phyloP scores from a whole-genome alignment of 2,113 vertebrate species.

The Callionymus lyra region DNA sequence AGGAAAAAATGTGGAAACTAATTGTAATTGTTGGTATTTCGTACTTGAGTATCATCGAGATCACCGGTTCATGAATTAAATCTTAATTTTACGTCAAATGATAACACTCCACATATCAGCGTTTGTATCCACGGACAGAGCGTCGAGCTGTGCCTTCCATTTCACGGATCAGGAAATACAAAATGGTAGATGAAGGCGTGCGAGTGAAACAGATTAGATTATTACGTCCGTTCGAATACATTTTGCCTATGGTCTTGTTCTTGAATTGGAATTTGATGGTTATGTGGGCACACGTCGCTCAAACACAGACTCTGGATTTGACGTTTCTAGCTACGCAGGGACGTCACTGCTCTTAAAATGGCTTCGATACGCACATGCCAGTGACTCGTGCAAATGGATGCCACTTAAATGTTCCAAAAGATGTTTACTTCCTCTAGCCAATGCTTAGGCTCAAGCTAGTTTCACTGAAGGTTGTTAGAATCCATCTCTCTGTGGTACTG shows the following conservation, averaged over 20 bases:
- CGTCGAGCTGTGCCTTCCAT: background rate
- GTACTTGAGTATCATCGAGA: no score
- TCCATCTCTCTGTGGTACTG: no score
- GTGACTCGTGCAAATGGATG: slow-evolving; percentile 55
- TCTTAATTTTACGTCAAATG: background rate
- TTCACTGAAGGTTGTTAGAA: no score
- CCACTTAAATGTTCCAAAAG: slow-evolving; percentile 22
- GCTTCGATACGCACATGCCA: slow-evolving; percentile 40
- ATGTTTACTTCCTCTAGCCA: slow-evolving; percentile 30
- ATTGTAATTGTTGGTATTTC: no score
- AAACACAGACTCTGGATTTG: slow-evolving; percentile 11
- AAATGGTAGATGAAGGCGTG: background rate
- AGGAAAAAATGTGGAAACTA: no score
- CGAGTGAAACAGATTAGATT: slow-evolving; percentile 3
- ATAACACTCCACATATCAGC: background rate
- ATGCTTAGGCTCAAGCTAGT: no score
- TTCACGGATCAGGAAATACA: slow-evolving; percentile 1
- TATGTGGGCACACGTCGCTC: background rate
- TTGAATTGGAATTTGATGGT: slow-evolving; percentile 3
- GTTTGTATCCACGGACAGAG: background rate
- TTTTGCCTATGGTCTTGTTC: slow-evolving; percentile 1
- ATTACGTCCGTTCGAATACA: slow-evolving; percentile 1
- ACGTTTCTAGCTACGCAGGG: slow-evolving; percentile 18
- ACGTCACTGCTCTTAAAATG: slow-evolving; percentile 49
- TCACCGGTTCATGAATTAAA: background rate